Base-by-base conservation (phyloP, 2,888 invertebrate genomes). In the Tenthredo livida region DNA sequence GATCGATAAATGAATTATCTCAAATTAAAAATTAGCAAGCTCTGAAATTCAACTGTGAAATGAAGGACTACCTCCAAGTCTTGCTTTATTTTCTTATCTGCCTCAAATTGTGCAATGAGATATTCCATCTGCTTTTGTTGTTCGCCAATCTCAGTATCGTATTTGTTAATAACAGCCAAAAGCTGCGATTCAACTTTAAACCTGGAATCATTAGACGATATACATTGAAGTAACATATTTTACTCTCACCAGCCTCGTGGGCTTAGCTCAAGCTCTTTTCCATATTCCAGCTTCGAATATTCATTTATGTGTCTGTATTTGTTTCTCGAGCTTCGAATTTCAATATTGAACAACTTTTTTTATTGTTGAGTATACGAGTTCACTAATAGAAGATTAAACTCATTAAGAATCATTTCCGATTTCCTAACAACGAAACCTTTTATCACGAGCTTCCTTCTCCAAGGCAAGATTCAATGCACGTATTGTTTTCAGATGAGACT, bases 151-250 rank as follows among this genome's bases (percentile, higher is more conserved):
- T 89, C 88, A 3, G 87, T 80, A 40, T 89, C 88, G 65, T 85
- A 89, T 77, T 89, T 89, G 29, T 75, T 86, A 37, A 89, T 86
- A 15, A 89, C 43, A 17, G 86, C 86, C n/a, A 85, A 58, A 10
- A 89, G 85, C 70, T 89, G 88, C 1, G 88, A 87, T 77, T 89
- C 89, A 9, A 86, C 61, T 86, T 89, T 89, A 25, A 88, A 86
- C 85, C 89, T 89, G 40, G 1, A 83, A 83, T 67, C 15, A 37
- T 33, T 17, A 15, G 25, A 47, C 25, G 12, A 25, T 12, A 75
- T 75, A 10, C n/a, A 2, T 37, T 17, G 3, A 33, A 12, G 17
- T 70, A 37, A 9, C 29, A n/a, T 70, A 3, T 70, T 9, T 33
- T 40, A 29, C 7, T 33, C 9, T 7, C 33, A 37, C 25, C 15